Evolutionary conservation across 2,797 vertebrate genomes (phyloP).

Genomic region (Sarcoramphus papa): DNA sequence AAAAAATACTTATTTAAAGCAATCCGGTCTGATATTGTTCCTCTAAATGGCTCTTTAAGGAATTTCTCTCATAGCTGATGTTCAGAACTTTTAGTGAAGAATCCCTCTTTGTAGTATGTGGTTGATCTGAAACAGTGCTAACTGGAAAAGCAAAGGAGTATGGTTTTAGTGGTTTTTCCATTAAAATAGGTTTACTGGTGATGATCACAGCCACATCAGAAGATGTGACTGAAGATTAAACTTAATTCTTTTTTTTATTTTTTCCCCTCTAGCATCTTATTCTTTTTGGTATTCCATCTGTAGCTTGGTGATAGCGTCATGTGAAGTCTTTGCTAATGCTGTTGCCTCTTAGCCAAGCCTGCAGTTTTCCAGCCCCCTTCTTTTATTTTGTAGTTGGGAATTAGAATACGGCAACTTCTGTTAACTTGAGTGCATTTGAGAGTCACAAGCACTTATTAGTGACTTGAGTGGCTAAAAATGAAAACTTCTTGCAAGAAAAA

Average conservation of each 20-base stretch:
- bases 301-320: background rate
- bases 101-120: background rate
- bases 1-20: background rate
- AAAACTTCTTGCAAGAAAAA: background rate
- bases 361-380: background rate
- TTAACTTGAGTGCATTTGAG: background rate
- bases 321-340: background rate
- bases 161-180: background rate
- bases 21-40: background rate
- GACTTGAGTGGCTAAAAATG: background rate
- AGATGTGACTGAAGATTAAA: background rate
- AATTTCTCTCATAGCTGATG: background rate
- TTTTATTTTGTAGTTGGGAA: background rate
- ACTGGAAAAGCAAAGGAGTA: background rate
- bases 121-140: background rate
- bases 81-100: background rate
- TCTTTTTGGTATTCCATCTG: background rate
- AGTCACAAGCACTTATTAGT: background rate
- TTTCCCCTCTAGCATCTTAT: background rate
- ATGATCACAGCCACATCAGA: background rate
- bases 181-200: background rate
- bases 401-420: background rate
- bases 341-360: background rate
- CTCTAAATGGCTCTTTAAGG: background rate
- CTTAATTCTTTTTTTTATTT: too few species aligned